Base-by-base conservation (phyloP, 2,888 invertebrate species). In the Mythimna albipuncta region DNA sequence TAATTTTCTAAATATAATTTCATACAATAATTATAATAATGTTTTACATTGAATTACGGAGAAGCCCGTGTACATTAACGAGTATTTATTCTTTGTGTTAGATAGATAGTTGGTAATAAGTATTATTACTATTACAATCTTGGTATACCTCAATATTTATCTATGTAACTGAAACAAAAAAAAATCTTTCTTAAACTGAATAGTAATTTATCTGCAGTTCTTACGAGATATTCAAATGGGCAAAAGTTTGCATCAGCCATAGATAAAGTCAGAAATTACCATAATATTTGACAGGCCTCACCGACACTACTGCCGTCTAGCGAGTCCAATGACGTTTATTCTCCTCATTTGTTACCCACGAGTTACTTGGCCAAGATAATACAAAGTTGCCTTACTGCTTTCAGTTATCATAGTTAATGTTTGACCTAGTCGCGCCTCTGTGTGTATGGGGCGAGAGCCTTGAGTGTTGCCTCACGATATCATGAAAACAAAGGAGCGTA, bases 391-490 rank as follows among this genome's bases (percentile, higher is more conserved):
- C 81, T 75, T 72, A 74, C 79, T 73, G 75, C 80, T 82, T 81
- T 76, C 76, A 82, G 85, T 86, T 89, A 89, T 87, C 87, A 84
- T 79, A 84, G 73, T 88, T 88, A 79, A 81, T 88, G 89, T 91
- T 89, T 90, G 90, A 90, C 91, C 91, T 91, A 91, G 85, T 91
- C 85, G 77, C 79, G 82, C 54, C 58, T 55, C 57, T 69, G 64
- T 74, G 59, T 72, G 76, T 78, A 80, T 75, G 61, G 52, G 65
- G 70, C 52, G 58, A 65, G 72, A 64, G 72, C 73, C 75, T 69
- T 64, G 75, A 74, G 62, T 81, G 85, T 64, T 69, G 66, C 76
- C 76, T 75, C 72, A 66, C 32, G 83, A 83, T 85, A 85, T 74
- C 69, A 80, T 76, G 68, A 64, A 67, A 67, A 75, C 77, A 72